A percentile compares a stretch with the other conserved stretches of the same genome.
These are phyloP conservation scores for Temnothorax rugatulus DNA, from an alignment of 2,888 invertebrate species.

Conservation along the genomic window DNA sequence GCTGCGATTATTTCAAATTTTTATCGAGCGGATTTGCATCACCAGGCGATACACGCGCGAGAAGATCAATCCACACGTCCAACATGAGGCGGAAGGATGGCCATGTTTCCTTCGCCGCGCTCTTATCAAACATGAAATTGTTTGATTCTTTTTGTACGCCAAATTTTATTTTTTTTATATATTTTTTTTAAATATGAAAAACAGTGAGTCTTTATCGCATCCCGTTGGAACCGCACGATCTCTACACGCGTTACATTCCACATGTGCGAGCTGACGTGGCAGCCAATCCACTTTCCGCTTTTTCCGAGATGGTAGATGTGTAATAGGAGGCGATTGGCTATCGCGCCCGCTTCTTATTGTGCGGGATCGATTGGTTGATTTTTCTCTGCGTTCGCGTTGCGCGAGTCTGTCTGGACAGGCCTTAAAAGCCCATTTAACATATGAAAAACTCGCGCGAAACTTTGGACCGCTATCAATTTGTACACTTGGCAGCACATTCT, in stretches of 20 bases:
- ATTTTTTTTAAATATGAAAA: neutral
- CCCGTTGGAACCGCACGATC: neutral
- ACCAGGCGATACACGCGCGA: neutral
- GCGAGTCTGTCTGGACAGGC: neutral
- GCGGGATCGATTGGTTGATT: slow-evolving; percentile 1
- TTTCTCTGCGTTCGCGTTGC: neutral
- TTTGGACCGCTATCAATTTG: neutral
- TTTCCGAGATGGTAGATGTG: neutral
- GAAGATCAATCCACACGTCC: neutral
- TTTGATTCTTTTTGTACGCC: neutral
- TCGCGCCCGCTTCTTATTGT: neutral
- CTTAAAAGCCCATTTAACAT: neutral
- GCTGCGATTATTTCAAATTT: neutral
- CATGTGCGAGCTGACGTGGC: neutral
- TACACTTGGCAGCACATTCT: no score
- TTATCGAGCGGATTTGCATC: neutral
- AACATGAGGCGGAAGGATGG: neutral
- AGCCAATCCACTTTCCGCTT: slow-evolving; percentile 22
- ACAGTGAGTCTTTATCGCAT: neutral
- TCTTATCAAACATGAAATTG: no score
- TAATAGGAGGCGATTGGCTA: neutral
- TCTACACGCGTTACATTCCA: neutral
- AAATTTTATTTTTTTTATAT: neutral
- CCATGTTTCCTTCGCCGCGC: neutral
- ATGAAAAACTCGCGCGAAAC: neutral